phyloP scores from a whole-genome alignment of 2,888 invertebrate species.

The Epinotia nisella region DNA sequence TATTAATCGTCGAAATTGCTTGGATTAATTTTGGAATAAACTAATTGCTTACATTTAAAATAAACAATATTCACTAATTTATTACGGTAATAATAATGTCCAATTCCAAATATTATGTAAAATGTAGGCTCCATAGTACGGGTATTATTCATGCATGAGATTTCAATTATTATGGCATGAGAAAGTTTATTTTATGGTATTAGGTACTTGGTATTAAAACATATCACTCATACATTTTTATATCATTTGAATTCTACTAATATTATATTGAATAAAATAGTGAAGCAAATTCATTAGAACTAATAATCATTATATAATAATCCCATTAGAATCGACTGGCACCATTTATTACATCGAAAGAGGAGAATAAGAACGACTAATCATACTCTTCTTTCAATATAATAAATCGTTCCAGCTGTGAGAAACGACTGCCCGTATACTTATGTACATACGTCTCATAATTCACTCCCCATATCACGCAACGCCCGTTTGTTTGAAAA shows the following conservation, averaged over 20 bases:
- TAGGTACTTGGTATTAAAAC: too few relatives aligned
- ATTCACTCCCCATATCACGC: constrained; percentile 40
- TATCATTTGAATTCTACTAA: too few relatives aligned
- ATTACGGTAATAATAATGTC: not conserved
- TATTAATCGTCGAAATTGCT: not conserved
- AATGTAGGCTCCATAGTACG: too few relatives aligned
- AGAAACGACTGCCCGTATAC: not conserved
- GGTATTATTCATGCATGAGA: not conserved
- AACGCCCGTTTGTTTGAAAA: constrained; percentile 41
- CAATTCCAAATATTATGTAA: too few relatives aligned
- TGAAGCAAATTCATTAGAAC: constrained; percentile 3
- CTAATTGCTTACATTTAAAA: not conserved
- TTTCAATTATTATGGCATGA: constrained; percentile 4
- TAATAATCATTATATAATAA: not conserved
- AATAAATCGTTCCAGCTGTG: constrained; percentile 23
- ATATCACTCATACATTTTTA: too few relatives aligned
- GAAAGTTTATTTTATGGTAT: too few relatives aligned
- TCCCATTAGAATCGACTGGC: constrained; percentile 1
- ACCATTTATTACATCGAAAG: not conserved
- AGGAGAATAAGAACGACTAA: not conserved
- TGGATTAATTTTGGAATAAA: not conserved
- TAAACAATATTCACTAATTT: not conserved
- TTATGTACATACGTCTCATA: constrained; percentile 19
- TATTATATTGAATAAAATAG: too few relatives aligned
- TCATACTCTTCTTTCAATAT: constrained; percentile 34